These are phyloP conservation scores for Ceratitis capitata DNA, from an alignment of 1,140 invertebrate genomes.

Conservation along the genomic window DNA sequence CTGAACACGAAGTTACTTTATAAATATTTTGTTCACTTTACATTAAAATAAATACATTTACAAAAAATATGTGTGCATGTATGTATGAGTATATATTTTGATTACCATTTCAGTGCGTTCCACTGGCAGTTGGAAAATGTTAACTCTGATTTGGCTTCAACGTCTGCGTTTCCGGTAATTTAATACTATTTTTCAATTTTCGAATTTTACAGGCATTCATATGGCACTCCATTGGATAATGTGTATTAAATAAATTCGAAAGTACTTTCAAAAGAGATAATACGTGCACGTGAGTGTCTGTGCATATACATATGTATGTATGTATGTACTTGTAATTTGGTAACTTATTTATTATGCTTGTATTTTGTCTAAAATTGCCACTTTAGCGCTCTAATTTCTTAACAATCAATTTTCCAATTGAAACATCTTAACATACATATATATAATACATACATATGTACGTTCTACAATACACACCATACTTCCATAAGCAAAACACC, in stretches of 20 bases:
- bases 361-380: not conserved
- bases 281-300: not conserved
- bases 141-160: slow-evolving; percentile 22
- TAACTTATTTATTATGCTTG: no score
- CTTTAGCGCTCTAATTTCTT: not conserved
- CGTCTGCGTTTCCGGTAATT: slow-evolving; percentile 10
- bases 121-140: not conserved
- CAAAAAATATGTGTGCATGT: no score
- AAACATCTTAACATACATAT: not conserved
- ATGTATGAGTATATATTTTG: not conserved
- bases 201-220: slow-evolving; percentile 10
- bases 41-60: no score
- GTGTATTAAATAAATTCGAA: not conserved
- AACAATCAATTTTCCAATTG: not conserved
- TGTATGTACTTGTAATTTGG: not conserved
- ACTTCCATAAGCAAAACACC: not conserved
- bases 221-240: not conserved
- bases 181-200: slow-evolving; percentile 41
- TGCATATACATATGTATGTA: not conserved
- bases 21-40: no score
- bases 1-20: no score
- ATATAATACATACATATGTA: no score
- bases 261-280: not conserved
- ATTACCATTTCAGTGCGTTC: not conserved
- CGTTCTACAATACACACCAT: not conserved